Percentiles rank a stretch among this genome's conserved stretches.
Evolutionary conservation across 2,113 vertebrate genomes (phyloP).

Genomic region (Psammodynastes pulverulentus): DNA sequence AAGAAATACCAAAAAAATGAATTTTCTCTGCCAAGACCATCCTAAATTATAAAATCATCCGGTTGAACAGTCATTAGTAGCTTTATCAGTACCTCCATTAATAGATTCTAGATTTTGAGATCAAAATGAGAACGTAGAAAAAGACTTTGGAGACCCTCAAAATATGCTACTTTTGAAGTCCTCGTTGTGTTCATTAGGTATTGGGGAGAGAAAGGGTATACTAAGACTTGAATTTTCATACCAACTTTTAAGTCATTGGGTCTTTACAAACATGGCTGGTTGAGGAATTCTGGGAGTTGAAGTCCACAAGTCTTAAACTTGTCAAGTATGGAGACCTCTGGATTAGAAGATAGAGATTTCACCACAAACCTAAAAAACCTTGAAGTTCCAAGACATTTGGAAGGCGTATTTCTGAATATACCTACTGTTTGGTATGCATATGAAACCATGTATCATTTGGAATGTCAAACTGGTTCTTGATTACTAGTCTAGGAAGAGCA

Average conservation of each 20-base stretch:
- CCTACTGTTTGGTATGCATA: constrained; percentile 8
- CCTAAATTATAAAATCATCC: not conserved
- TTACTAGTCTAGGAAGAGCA: not conserved
- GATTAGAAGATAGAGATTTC: not conserved
- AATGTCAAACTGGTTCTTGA: not conserved
- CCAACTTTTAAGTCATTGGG: not conserved
- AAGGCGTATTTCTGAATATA: not conserved
- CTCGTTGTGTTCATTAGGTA: not conserved
- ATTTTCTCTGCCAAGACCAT: no score
- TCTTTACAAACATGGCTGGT: not conserved
- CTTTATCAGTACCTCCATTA: not conserved
- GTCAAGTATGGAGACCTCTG: not conserved
- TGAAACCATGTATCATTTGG: not conserved
- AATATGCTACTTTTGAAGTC: not conserved
- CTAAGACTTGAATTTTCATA: not conserved
- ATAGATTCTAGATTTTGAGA: not conserved
- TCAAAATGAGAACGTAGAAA: not conserved
- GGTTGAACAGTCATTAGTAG: not conserved
- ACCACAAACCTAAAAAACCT: constrained; percentile 12
- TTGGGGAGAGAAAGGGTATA: not conserved
- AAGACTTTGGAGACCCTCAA: not conserved
- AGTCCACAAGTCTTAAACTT: not conserved
- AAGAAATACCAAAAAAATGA: not conserved
- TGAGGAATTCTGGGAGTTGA: not conserved
- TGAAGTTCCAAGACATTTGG: not conserved